phyloP scores from a whole-genome alignment of 64 coral and sea anemone species.

The Platygyra sinensis region DNA sequence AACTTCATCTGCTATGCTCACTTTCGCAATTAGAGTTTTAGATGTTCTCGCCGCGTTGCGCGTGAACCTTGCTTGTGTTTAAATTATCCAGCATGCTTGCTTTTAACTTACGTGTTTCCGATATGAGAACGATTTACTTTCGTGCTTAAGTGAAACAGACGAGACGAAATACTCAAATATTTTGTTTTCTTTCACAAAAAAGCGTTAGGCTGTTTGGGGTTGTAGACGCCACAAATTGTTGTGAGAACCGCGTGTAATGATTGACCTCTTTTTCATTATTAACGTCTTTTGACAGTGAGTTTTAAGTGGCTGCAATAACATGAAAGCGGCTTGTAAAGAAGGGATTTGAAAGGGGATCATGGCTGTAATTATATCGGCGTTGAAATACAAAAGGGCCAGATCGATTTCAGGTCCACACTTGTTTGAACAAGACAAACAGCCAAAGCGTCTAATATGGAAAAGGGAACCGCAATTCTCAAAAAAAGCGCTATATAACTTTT shows the following conservation, averaged over 20 bases:
- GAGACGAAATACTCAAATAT: neutral
- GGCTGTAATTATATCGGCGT: neutral
- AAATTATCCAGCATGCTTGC: neutral
- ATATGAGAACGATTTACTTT: neutral
- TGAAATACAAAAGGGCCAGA: neutral
- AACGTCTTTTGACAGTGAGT: constrained; percentile 13
- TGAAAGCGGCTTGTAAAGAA: constrained; percentile 15
- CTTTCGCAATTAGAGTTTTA: constrained; percentile 2
- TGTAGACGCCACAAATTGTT: neutral
- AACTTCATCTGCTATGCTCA: neutral
- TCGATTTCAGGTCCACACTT: neutral
- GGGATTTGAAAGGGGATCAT: constrained; percentile 12
- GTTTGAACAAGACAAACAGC: neutral
- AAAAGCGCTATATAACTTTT: neutral
- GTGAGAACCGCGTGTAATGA: neutral
- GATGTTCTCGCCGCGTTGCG: neutral
- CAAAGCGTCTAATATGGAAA: neutral
- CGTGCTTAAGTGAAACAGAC: neutral
- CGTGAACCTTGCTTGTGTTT: neutral
- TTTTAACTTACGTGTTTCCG: neutral
- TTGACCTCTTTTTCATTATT: constrained; percentile 7
- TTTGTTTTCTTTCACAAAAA: neutral
- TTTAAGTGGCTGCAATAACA: constrained; percentile 33
- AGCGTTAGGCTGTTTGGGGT: neutral
- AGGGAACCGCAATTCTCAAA: neutral